phyloP scores from a whole-genome alignment of 2,797 vertebrate genomes.

The Protosalanx chinensis region DNA sequence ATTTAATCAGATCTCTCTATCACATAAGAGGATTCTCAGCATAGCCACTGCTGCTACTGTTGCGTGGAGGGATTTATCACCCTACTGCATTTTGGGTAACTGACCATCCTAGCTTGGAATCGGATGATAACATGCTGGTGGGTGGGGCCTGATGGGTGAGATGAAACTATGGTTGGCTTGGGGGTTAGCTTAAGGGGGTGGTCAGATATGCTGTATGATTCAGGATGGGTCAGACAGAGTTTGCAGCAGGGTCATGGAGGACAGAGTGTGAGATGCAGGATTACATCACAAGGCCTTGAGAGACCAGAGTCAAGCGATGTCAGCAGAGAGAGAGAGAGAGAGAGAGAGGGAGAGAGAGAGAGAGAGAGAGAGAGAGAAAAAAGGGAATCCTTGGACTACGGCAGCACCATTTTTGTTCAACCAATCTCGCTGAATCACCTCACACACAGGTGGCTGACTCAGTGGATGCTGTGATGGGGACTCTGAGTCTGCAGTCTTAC shows the following conservation, averaged over 20 bases:
- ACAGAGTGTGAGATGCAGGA: neutral
- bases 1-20: conserved; percentile 56
- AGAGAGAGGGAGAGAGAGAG: neutral
- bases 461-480: neutral
- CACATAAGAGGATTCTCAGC: conserved; percentile 55
- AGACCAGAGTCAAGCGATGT: no score
- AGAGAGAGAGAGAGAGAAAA: no score
- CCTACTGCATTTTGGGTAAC: conserved; percentile 45
- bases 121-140: neutral
- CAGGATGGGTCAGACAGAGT: conserved; percentile 24
- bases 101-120: neutral
- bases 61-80: conserved; percentile 49
- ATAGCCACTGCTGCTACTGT: conserved; percentile 37
- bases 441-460: neutral
- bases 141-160: neutral
- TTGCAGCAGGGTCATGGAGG: conserved; percentile 17
- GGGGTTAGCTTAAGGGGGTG: neutral
- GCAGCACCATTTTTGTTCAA: neutral
- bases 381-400: neutral
- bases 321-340: neutral
- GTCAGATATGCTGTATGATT: no score
- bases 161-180: neutral
- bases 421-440: neutral
- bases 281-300: no score
- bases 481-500: neutral